phyloP scores from a whole-genome alignment of 2,797 vertebrate species.

The Amblyraja radiata region DNA sequence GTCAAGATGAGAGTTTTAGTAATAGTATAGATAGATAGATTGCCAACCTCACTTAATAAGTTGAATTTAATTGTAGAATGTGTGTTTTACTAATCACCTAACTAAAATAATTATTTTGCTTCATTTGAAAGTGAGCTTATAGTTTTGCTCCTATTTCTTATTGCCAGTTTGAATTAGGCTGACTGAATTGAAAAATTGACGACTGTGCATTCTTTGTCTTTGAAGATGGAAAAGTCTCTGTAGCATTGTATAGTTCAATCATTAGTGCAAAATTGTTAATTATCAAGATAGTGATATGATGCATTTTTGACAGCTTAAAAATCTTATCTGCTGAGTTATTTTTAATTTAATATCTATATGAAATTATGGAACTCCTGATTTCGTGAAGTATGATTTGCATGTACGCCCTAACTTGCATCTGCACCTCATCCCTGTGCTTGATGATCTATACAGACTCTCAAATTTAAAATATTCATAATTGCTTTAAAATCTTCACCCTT shows the following conservation, averaged over 20 bases:
- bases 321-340: background rate
- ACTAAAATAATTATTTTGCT: background rate
- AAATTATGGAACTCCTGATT: background rate
- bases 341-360: background rate
- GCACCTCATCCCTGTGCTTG: no score
- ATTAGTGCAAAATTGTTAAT: slow-evolving; percentile 6
- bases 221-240: slow-evolving; percentile 11
- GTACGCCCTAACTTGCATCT: no score
- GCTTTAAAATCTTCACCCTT: background rate
- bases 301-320: background rate
- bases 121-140: background rate
- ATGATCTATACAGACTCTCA: no score
- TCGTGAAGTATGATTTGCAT: background rate
- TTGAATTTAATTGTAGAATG: background rate
- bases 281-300: background rate
- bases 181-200: background rate
- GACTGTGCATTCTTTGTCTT: background rate
- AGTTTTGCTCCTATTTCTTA: no score
- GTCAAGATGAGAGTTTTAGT: no score
- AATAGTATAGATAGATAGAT: background rate
- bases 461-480: no score
- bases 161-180: background rate
- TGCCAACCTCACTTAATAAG: background rate
- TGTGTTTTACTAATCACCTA: background rate
- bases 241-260: background rate